Percentiles rank a stretch among this genome's conserved stretches.
phyloP scores from a whole-genome alignment of 2,888 invertebrate species.

The Antheraea assamensis region DNA sequence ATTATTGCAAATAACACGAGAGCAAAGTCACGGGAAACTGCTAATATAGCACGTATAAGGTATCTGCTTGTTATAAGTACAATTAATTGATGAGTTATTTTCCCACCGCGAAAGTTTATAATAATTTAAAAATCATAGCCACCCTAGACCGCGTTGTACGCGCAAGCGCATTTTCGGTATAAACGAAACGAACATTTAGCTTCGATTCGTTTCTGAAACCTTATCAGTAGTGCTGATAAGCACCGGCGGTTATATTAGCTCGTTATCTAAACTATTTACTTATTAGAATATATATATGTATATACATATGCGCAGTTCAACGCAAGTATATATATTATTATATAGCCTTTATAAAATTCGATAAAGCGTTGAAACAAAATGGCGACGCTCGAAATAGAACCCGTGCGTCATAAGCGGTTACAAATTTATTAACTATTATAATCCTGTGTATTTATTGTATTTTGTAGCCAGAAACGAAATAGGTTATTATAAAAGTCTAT shows the following conservation, averaged over 20 bases:
- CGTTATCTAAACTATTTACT: conserved; percentile 28
- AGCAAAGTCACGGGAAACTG: too few relatives aligned
- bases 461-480: too few relatives aligned
- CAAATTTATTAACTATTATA: neutral
- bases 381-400: neutral
- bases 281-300: conserved; percentile 18
- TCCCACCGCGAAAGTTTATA: neutral
- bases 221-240: conserved; percentile 33
- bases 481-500: too few relatives aligned
- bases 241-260: conserved; percentile 29
- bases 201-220: conserved; percentile 29
- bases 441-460: too few relatives aligned
- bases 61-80: too few relatives aligned
- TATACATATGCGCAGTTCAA: neutral
- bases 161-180: neutral
- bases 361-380: conserved; percentile 7
- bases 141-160: neutral
- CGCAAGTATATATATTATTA: neutral
- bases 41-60: too few relatives aligned
- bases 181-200: conserved; percentile 25
- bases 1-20: too few relatives aligned
- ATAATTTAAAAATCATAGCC: neutral
- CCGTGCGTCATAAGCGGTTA: neutral
- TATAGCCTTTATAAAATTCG: conserved; percentile 7
- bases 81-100: neutral